phyloP scores from a whole-genome alignment of 35 echinoderm and acorn worm genomes.

The Apostichopus japonicus region DNA sequence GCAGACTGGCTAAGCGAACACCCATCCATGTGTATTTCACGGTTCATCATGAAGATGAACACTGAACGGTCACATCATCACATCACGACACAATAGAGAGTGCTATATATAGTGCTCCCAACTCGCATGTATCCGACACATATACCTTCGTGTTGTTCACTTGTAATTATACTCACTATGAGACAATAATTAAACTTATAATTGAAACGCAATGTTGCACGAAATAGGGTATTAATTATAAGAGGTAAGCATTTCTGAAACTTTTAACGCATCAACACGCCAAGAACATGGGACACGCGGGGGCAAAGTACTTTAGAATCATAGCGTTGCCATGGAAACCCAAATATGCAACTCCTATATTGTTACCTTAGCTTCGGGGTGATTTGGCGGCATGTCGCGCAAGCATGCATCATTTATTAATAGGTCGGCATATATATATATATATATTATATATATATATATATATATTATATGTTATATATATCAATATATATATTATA shows the following conservation, averaged over 20 bases:
- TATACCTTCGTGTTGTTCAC: neutral
- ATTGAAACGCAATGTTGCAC: constrained; percentile 31
- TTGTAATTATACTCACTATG: neutral
- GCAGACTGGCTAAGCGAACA: too few relatives aligned
- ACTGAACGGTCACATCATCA: neutral
- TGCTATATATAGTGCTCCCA: neutral
- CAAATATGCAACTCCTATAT: neutral
- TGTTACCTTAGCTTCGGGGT: neutral
- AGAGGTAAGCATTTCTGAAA: neutral
- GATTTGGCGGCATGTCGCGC: neutral
- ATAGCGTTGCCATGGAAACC: neutral
- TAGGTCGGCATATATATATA: too few relatives aligned
- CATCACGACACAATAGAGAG: too few relatives aligned
- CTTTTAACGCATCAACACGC: constrained; percentile 1
- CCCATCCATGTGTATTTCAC: too few relatives aligned
- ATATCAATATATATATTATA: too few relatives aligned
- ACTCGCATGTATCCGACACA: neutral
- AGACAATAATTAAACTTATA: neutral
- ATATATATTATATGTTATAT: too few relatives aligned
- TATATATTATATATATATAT: too few relatives aligned
- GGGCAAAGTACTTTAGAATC: constrained; percentile 1
- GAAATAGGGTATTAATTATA: constrained; percentile 41
- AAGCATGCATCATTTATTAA: neutral
- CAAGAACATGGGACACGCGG: neutral
- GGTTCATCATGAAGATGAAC: too few relatives aligned